phyloP scores from a whole-genome alignment of 1,140 invertebrate species.

The Pseudomyrmex concolor region DNA sequence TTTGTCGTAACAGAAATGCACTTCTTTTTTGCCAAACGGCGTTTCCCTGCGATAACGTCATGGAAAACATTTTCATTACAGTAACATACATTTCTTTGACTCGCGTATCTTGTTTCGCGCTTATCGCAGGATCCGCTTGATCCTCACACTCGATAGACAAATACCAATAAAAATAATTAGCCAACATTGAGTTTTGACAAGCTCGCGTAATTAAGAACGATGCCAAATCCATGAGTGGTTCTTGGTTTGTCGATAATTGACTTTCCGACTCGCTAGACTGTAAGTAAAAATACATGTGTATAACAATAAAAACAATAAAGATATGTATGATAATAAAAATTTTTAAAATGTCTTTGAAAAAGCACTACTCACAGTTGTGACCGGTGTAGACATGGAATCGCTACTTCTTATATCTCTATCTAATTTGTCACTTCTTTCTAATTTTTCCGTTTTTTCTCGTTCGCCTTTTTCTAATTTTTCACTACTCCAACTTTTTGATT shows the following conservation, averaged over 20 bases:
- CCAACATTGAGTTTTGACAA: conserved; percentile 94
- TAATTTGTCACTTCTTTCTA: conserved; percentile 74
- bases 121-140: conserved; percentile 87
- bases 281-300: conserved; percentile 55
- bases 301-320: not conserved
- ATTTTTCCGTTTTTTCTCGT: conserved; percentile 70
- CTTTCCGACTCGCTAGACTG: conserved; percentile 80
- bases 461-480: conserved; percentile 68
- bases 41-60: conserved; percentile 88
- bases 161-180: conserved; percentile 99
- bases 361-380: conserved; percentile 72
- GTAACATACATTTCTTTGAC: conserved; percentile 94
- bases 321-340: not conserved
- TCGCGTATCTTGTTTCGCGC: conserved; percentile 90
- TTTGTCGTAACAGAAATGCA: conserved; percentile 91
- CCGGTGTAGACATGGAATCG: conserved; percentile 76
- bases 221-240: conserved; percentile 89
- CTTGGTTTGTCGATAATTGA: conserved; percentile 73
- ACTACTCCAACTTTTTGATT: conserved; percentile 73
- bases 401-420: conserved; percentile 77
- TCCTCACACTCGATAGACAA: conserved; percentile 97
- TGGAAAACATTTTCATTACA: conserved; percentile 95
- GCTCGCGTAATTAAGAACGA: conserved; percentile 96
- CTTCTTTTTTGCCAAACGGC: conserved; percentile 89
- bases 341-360: not conserved